Evolutionary conservation across 2,797 vertebrate species (phyloP).

Genomic region (Lemur catta): DNA sequence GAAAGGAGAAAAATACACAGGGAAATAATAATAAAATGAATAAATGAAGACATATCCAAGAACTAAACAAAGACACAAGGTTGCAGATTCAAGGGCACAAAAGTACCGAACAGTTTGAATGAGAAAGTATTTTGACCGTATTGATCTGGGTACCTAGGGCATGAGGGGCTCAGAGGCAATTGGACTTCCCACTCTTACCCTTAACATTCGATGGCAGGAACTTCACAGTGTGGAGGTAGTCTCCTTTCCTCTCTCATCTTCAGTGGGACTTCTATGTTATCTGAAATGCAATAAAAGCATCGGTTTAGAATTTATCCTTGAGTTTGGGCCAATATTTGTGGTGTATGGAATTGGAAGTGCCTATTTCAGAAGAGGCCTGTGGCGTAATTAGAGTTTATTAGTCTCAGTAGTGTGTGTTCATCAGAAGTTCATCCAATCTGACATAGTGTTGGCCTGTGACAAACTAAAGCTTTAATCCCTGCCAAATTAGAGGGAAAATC

Average conservation of each 20-base stretch:
- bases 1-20: not conserved
- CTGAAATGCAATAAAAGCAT: conserved; percentile 35
- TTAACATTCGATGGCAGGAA: not conserved
- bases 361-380: conserved; percentile 33
- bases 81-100: not conserved
- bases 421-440: conserved; percentile 63
- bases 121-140: not conserved
- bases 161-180: not conserved
- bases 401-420: conserved; percentile 27
- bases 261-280: not conserved
- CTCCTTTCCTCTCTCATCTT: not conserved
- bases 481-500: conserved; percentile 69
- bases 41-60: not conserved
- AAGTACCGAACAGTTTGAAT: not conserved
- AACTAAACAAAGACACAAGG: not conserved
- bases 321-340: conserved; percentile 3
- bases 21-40: not conserved
- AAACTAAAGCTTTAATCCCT: conserved; percentile 51
- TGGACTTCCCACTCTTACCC: not conserved
- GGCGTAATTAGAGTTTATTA: conserved; percentile 62
- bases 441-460: conserved; percentile 49
- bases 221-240: fast-evolving
- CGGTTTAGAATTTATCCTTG: conserved; percentile 1
- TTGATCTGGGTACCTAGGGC: not conserved
- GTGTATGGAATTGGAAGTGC: not conserved